phyloP scores from a whole-genome alignment of 2,113 vertebrate species.

The Zeus faber region DNA sequence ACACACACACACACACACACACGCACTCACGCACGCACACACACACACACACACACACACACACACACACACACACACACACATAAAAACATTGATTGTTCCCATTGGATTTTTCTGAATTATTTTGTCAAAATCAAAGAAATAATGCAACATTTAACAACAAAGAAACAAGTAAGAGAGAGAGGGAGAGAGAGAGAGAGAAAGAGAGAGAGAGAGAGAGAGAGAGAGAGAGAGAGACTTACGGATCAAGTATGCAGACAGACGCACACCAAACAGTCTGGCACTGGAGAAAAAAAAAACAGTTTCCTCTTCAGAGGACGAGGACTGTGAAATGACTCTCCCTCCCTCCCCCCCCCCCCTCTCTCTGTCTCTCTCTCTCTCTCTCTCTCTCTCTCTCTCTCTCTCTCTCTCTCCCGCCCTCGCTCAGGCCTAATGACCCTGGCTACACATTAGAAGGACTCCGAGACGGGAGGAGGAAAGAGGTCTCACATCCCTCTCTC shows the following conservation, averaged over 20 bases:
- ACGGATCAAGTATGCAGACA: background rate
- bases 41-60: slow-evolving; percentile 1
- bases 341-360: slow-evolving; percentile 1
- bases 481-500: slow-evolving; percentile 42
- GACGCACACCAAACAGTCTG: slow-evolving; percentile 4
- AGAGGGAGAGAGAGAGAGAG: background rate
- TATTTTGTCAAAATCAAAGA: no score
- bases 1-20: background rate
- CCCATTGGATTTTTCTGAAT: no score
- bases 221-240: background rate
- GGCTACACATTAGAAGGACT: slow-evolving; percentile 10
- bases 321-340: slow-evolving; percentile 34
- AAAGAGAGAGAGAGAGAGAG: background rate
- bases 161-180: background rate
- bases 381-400: no score
- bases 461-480: slow-evolving; percentile 43
- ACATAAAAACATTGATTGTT: no score
- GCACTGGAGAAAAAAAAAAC: slow-evolving; percentile 6
- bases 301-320: slow-evolving; percentile 31
- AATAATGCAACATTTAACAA: background rate
- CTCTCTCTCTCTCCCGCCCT: no score
- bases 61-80: background rate
- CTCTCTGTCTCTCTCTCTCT: no score
- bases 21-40: background rate
- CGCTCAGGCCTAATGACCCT: slow-evolving; percentile 37